Evolutionary conservation across 2,888 invertebrate genomes (phyloP).

Genomic region (Strigamia transsilvanica): DNA sequence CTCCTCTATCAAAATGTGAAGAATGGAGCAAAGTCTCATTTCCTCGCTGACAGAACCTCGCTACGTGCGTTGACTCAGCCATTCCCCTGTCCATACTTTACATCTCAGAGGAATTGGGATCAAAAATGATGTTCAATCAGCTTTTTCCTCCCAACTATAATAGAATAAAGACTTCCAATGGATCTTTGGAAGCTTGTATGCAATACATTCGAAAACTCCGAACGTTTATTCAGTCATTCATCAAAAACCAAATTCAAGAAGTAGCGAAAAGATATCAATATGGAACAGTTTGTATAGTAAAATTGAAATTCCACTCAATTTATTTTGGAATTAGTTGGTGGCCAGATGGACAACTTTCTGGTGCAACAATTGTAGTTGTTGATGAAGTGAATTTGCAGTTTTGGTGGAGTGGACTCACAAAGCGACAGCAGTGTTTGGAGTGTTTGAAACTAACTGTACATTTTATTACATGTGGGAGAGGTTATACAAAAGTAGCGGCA

Average conservation of each 20-base stretch:
- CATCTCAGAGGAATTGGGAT: constrained; percentile 39
- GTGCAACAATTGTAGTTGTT: too few relatives aligned
- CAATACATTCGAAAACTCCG: neutral
- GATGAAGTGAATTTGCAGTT: too few relatives aligned
- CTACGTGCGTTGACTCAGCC: neutral
- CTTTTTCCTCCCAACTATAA: neutral
- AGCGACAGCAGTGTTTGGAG: too few relatives aligned
- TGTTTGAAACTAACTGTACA: too few relatives aligned
- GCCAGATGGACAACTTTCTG: too few relatives aligned
- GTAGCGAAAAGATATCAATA: neutral
- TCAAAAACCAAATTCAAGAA: neutral
- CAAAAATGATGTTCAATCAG: constrained; percentile 23
- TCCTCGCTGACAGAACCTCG: neutral
- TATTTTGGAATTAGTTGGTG: too few relatives aligned
- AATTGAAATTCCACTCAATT: too few relatives aligned
- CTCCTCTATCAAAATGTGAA: neutral
- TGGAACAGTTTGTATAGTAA: neutral
- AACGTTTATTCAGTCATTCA: neutral
- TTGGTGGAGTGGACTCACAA: too few relatives aligned
- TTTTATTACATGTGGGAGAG: too few relatives aligned
- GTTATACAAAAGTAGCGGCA: too few relatives aligned
- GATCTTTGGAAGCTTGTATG: neutral
- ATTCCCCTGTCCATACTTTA: constrained; percentile 31
- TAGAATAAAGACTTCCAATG: neutral
- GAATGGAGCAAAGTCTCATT: constrained; percentile 1